Percentiles rank a stretch among this genome's conserved stretches.
Conservation (phyloP, 2,113 vertebrate species). For the Bubalus kerabau region DNA sequence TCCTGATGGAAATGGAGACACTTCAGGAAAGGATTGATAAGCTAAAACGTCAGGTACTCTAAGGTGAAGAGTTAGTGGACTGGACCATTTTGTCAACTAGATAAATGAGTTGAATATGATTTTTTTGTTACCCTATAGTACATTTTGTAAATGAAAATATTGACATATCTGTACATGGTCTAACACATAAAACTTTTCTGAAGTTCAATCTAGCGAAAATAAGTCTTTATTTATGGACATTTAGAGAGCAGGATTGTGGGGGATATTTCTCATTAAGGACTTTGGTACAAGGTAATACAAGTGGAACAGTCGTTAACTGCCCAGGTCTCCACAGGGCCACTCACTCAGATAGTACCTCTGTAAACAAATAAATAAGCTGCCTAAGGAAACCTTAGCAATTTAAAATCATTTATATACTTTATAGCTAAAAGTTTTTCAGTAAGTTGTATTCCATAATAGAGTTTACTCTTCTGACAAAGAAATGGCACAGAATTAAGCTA, state of each 20-base stretch:
- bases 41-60: conserved; percentile 16
- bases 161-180: not conserved
- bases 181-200: conserved; percentile 41
- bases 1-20: conserved; percentile 79
- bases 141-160: not conserved
- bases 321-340: not conserved
- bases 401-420: conserved; percentile 27
- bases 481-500: conserved; percentile 69
- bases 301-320: not conserved
- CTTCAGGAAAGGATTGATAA: conserved; percentile 79
- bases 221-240: conserved; percentile 75
- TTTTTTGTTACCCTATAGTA: not conserved
- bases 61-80: accelerated
- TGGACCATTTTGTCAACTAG: accelerated
- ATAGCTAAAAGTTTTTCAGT: conserved; percentile 10
- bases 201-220: conserved; percentile 73
- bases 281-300: conserved; percentile 59
- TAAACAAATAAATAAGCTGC: conserved; percentile 76
- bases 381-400: conserved; percentile 7
- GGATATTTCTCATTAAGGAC: conserved; percentile 44
- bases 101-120: not conserved
- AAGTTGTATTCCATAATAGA: conserved; percentile 39
- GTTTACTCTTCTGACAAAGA: conserved; percentile 39
- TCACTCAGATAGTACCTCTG: conserved; percentile 23
- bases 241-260: conserved; percentile 46